Percentiles rank a stretch among this genome's conserved stretches.
These are phyloP conservation scores for Daboia siamensis DNA, from an alignment of 2,113 vertebrate genomes.

Conservation along the genomic window DNA sequence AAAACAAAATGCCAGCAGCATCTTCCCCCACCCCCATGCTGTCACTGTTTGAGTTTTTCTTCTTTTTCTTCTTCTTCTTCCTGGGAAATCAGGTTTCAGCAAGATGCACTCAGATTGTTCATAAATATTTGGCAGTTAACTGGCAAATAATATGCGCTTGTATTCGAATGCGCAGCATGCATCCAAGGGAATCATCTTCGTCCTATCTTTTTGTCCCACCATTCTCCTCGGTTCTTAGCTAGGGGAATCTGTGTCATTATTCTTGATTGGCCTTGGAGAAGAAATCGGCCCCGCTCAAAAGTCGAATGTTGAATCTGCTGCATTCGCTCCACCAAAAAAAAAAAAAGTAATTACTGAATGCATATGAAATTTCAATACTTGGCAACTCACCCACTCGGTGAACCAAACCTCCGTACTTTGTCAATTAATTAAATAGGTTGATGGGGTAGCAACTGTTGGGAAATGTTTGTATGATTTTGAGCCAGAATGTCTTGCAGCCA, in stretches of 20 bases:
- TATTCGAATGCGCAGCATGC: constrained; percentile 14
- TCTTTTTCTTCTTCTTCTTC: no score
- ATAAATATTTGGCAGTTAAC: constrained; percentile 29
- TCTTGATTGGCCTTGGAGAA: constrained; percentile 43
- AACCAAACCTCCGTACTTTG: constrained; percentile 34
- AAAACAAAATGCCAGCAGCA: constrained; percentile 15
- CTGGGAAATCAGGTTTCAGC: constrained; percentile 28
- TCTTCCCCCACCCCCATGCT: not conserved
- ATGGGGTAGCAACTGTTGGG: not conserved
- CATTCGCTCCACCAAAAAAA: constrained; percentile 18
- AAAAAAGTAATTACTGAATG: constrained; percentile 52
- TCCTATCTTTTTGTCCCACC: not conserved
- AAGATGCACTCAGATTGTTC: constrained; percentile 9
- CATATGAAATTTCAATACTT: constrained; percentile 53
- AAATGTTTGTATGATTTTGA: not conserved
- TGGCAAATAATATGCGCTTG: not conserved
- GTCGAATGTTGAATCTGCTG: constrained; percentile 6
- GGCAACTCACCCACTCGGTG: constrained; percentile 39
- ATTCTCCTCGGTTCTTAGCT: constrained; percentile 31
- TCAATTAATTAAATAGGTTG: constrained; percentile 41
- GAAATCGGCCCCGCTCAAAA: constrained; percentile 39
- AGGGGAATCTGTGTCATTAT: constrained; percentile 27
- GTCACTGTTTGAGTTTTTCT: not conserved
- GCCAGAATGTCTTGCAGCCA: not conserved
- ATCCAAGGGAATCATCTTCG: not conserved